Evolutionary conservation across 1,140 invertebrate species (phyloP), one percentile per base, ranked within the genome.

Genomic region (Pseudachorutes palmiensis): DNA sequence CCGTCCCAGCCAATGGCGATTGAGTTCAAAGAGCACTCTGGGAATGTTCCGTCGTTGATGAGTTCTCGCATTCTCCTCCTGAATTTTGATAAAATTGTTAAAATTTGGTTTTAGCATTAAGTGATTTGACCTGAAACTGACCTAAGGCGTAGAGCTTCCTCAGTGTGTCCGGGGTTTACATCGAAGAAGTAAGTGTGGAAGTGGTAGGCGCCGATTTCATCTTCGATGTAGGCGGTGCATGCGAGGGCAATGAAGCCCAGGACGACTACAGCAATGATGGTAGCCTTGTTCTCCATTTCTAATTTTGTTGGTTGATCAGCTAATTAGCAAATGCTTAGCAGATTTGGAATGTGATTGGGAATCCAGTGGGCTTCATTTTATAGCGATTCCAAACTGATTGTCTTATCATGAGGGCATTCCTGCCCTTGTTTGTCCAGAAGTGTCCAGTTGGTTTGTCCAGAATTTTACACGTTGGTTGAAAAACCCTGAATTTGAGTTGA

Each of bases 141-240:
- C 71, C 71, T 59, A 3, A 73, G 61, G 1, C 24, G 24, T n/a
- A 70, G 26, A 0, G 71, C 71, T 62, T 73, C 68, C 33, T 31
- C 26, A 19, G 48, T 67, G 28, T 55, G 62, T 9, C 41, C 9
- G 1, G 58, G 28, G 62, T 73, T 73, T 14, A 36, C 59, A 31
- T 73, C 63, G 16, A 73, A 70, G 55, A 69, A 66, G 63, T 73
- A 73, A 0, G 69, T 70, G 33, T 73, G 71, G 41, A 73, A 73
- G 63, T 73, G 71, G 55, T 73, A 73, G 3, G 59, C 69, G 31
- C 49, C 45, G 19, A 70, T 70, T 60, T 60, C 58, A 12, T 60
- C 26, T 31, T 60, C 58, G 22, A 60, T 29, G 58, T 29, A 60
- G 24, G 12, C 14, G 24, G 12, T 22, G 24, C 24, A 55, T 9